Percentiles rank a stretch among this genome's conserved stretches.
Evolutionary conservation across 1,140 invertebrate species (phyloP).

Genomic region (Paralvinella palmiformis): DNA sequence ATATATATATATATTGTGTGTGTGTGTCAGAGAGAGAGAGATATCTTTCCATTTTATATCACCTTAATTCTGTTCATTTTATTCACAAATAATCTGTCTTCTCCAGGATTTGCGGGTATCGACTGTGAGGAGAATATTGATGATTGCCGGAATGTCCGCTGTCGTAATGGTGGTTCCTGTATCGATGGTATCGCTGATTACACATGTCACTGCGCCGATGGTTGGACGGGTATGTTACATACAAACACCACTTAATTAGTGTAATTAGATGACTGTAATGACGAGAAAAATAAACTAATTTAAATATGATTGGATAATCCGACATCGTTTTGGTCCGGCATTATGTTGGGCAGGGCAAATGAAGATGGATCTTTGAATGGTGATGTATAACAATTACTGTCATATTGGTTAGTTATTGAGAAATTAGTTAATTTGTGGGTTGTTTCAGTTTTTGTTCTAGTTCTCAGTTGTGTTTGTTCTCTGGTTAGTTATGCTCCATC

Average conservation of each 20-base stretch:
- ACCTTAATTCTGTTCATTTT: neutral
- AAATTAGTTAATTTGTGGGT: too few species aligned
- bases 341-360: neutral
- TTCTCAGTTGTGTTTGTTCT: too few species aligned
- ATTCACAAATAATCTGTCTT: neutral
- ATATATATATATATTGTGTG: neutral
- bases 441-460: too few species aligned
- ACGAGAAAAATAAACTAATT: neutral
- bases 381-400: too few species aligned
- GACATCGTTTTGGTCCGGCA: neutral
- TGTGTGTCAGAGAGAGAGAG: neutral
- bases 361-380: neutral
- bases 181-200: slow-evolving; percentile 16
- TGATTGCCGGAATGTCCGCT: slow-evolving; percentile 81
- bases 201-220: slow-evolving; percentile 10
- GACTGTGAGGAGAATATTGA: slow-evolving; percentile 90
- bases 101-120: slow-evolving; percentile 74
- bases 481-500: too few species aligned
- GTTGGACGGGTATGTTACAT: slow-evolving; percentile 12
- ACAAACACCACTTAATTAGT: neutral
- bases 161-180: slow-evolving; percentile 83
- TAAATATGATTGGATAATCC: neutral
- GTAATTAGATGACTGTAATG: neutral
- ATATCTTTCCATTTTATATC: neutral
- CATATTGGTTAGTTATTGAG: too few species aligned